A percentile compares a stretch with the other conserved stretches of the same genome.
Conservation (phyloP, 2,888 invertebrate genomes). For the Folsomia candida region DNA sequence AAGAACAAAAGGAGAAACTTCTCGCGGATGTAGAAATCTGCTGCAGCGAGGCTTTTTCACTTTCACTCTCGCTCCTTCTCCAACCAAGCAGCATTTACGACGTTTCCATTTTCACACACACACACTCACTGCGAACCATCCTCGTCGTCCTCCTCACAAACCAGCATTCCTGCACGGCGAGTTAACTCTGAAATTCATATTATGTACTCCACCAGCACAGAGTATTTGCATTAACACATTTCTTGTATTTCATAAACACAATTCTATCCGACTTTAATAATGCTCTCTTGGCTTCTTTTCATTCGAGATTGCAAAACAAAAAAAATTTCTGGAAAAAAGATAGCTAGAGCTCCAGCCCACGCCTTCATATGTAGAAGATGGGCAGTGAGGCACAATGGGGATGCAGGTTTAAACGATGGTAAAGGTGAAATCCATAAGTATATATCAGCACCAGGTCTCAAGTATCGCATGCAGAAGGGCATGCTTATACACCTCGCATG, state of each 20-base stretch:
- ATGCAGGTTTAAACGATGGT: neutral
- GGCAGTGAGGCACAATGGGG: no score
- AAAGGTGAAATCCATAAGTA: neutral
- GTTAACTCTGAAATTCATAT: neutral
- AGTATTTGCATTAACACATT: neutral
- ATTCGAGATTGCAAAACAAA: neutral
- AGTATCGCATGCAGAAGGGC: neutral
- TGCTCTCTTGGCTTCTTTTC: neutral
- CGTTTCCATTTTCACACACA: neutral
- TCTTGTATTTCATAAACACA: neutral
- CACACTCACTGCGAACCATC: neutral
- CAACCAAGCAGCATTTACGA: neutral
- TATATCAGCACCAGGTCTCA: neutral
- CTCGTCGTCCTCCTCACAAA: neutral
- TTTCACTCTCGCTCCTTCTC: neutral
- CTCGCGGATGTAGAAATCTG: no score
- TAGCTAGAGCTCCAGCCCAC: neutral
- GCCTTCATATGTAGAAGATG: no score
- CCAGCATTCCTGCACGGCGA: neutral
- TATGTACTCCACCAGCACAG: no score
- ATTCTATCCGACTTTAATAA: neutral
- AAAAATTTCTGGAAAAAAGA: neutral
- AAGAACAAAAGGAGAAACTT: neutral
- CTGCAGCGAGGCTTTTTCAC: no score
- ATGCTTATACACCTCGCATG: no score